phyloP scores from a whole-genome alignment of 1,140 invertebrate species.

The Ips nitidus region DNA sequence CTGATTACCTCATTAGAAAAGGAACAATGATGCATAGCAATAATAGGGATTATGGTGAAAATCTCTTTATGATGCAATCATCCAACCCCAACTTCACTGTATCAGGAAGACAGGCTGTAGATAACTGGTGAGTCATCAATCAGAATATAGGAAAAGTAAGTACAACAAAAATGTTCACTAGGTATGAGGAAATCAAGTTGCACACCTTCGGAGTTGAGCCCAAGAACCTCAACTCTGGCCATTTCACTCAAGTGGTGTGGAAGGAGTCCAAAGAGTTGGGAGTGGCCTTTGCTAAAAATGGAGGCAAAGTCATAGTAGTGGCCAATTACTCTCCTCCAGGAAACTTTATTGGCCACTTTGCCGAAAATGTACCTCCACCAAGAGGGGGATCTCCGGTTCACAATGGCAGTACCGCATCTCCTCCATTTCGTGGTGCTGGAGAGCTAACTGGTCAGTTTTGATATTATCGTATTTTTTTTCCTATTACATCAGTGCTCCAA shows the following conservation, averaged over 20 bases:
- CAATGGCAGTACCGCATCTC: slow-evolving; percentile 15
- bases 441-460: not conserved
- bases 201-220: slow-evolving; percentile 65
- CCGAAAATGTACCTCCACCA: slow-evolving; percentile 58
- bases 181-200: slow-evolving; percentile 64
- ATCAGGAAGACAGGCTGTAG: slow-evolving; percentile 68
- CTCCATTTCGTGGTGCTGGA: not conserved
- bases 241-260: slow-evolving; percentile 70
- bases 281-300: slow-evolving; percentile 58
- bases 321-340: slow-evolving; percentile 71
- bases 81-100: slow-evolving; percentile 65
- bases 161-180: not conserved
- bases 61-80: slow-evolving; percentile 51
- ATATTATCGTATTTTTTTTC: too few relatives aligned
- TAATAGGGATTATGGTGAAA: slow-evolving; percentile 62
- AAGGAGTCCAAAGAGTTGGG: slow-evolving; percentile 62
- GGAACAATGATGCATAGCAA: slow-evolving; percentile 59
- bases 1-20: slow-evolving; percentile 59
- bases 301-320: slow-evolving; percentile 63
- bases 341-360: slow-evolving; percentile 63
- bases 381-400: slow-evolving; percentile 35
- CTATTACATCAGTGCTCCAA: too few relatives aligned
- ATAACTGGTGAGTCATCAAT: slow-evolving; percentile 61
- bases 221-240: slow-evolving; percentile 48
- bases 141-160: not conserved